Base-by-base conservation (phyloP, 2,797 vertebrate species). In the Gobio occitaniae region DNA sequence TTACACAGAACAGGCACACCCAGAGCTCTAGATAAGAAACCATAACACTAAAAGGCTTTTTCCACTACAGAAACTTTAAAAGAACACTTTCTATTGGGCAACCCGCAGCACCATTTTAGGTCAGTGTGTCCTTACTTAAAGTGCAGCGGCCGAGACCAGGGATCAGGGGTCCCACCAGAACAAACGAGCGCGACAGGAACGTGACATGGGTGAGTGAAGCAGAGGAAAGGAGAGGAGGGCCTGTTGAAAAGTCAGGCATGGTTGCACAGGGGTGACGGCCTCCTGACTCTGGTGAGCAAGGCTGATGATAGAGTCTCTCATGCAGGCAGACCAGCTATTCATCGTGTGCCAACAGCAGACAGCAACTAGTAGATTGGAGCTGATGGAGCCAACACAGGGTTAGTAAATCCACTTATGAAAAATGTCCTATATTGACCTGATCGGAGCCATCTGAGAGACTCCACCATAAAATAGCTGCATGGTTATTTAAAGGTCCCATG, bases 261-360 rank as follows among this genome's bases (percentile, higher is more conserved):
- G 70, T 25, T 48, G 54, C 69, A 0, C 54, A 61, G 69, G 79
- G 69, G 69, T 65, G 80, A 74, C 17, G 41, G 69, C 59, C 56
- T 16, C 77, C n/a, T 48, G 77, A 63, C 77, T 78, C 9, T 15
- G 6, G 59, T 3, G 25, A 78, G 77, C 77, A 78, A 63, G 41
- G 77, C 61, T 75, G 70, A 83, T 83, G 81, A 82, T 50, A 71
- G 70, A 82, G 38, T 74, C 54, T 82, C 38, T 82, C n/a, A 82
- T 19, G 54, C 80, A 72, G 80, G 8, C 10, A 29, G 80, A 83
- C 52, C 54, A 74, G 56, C 56, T 63, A 48, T 75, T 83, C 69
- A 82, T 78, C 16, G 38, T 25, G 77, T 78, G 59, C 77, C 77
- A 78, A 63, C 59, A 78, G 70, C 70, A 59, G 52, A 70, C 50